A percentile compares a stretch with the other conserved stretches of the same genome.
Conservation (phyloP, 2,888 invertebrate genomes). For the Cataglyphis rosenhaueri region DNA sequence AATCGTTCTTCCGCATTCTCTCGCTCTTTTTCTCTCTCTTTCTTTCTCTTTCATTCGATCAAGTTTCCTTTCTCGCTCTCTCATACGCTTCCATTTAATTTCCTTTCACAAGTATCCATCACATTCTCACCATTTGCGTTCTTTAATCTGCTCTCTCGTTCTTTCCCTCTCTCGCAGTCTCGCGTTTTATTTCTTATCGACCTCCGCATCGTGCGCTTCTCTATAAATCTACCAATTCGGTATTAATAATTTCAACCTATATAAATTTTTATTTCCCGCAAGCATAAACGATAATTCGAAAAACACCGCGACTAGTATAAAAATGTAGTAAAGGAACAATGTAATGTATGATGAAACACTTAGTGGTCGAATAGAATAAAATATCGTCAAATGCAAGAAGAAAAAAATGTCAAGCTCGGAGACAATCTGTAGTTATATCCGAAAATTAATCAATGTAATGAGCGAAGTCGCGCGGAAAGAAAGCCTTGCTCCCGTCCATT, state of each 20-base stretch:
- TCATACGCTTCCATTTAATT: conserved; percentile 17
- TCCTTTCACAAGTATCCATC: not conserved
- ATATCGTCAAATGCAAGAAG: not conserved
- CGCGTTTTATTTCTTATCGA: not conserved
- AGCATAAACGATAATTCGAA: not conserved
- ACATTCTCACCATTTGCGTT: not conserved
- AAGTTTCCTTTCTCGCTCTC: conserved; percentile 54
- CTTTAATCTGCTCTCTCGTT: conserved; percentile 25
- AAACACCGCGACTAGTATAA: not conserved
- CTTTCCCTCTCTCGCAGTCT: conserved; percentile 21
- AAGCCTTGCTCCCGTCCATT: not conserved
- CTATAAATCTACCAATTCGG: not conserved
- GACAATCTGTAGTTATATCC: not conserved
- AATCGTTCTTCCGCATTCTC: conserved; percentile 78
- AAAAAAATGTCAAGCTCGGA: not conserved
- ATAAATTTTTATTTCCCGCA: not conserved
- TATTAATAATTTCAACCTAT: conserved; percentile 7
- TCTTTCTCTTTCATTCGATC: conserved; percentile 55
- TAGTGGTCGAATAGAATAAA: not conserved
- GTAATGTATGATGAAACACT: not conserved
- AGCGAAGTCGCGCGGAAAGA: conserved; percentile 10
- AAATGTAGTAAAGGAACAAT: not conserved
- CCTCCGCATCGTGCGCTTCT: not conserved
- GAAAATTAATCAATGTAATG: not conserved
- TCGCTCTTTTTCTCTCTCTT: conserved; percentile 42